Percentiles rank a stretch among this genome's conserved stretches.
These are phyloP conservation scores for Sylvilagus bachmani DNA, from an alignment of 2,113 vertebrate species.

Conservation along the genomic window DNA sequence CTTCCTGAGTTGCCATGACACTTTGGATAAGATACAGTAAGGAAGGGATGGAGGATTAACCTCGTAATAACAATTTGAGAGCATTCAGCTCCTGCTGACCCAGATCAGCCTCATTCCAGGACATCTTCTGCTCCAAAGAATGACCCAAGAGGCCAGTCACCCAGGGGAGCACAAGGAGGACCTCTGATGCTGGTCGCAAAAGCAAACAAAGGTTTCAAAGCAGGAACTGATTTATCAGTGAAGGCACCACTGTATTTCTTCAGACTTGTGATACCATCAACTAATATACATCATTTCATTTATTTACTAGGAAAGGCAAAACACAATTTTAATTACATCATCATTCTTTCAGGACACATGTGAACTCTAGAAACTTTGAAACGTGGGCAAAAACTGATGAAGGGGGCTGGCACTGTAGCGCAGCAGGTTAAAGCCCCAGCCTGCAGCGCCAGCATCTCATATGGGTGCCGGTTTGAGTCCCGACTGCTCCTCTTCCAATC, in stretches of 20 bases:
- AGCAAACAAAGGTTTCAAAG: neutral
- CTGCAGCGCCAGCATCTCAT: too few species aligned
- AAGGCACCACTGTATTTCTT: constrained; percentile 24
- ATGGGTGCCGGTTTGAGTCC: too few species aligned
- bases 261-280: neutral
- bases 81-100: neutral
- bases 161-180: neutral
- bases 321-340: neutral
- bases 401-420: too few species aligned
- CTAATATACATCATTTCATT: neutral
- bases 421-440: too few species aligned
- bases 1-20: neutral
- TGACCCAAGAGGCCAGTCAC: neutral
- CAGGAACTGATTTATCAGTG: neutral
- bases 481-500: too few species aligned
- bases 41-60: neutral
- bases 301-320: constrained; percentile 40
- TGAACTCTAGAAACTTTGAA: neutral
- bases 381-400: neutral
- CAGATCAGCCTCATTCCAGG: neutral
- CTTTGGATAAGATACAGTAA: neutral
- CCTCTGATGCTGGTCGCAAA: neutral
- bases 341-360: neutral
- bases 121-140: neutral
- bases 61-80: neutral